These are phyloP conservation scores for Platycercus adscitus DNA, from an alignment of 2,113 vertebrate species.

Conservation along the genomic window DNA sequence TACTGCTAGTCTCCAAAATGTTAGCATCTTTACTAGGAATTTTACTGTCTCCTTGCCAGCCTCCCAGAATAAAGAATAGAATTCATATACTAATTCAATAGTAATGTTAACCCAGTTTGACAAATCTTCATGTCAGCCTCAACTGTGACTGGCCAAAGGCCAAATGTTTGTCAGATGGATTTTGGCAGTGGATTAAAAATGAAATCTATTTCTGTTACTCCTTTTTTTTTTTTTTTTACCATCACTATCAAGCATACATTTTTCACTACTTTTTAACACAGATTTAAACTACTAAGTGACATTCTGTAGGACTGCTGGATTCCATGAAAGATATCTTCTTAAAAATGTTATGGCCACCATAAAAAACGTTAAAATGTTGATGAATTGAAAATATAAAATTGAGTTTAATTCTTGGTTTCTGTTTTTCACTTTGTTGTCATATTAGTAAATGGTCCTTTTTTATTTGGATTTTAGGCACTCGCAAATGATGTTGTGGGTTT, in stretches of 20 bases:
- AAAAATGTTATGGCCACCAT: background rate
- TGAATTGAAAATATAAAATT: background rate
- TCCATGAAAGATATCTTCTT: background rate
- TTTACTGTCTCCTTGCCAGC: background rate
- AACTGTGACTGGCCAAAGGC: slow-evolving; percentile 17
- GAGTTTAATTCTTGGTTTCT: background rate
- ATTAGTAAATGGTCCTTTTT: background rate
- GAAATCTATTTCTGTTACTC: slow-evolving; percentile 40
- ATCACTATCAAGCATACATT: background rate
- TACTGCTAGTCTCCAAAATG: background rate
- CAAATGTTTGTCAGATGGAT: slow-evolving; percentile 39
- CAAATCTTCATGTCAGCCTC: slow-evolving; percentile 22
- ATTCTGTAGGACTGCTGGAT: background rate
- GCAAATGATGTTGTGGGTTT: background rate
- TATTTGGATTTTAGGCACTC: slow-evolving; percentile 16
- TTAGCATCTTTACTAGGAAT: background rate
- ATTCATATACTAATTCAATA: background rate
- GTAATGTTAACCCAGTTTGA: slow-evolving; percentile 29
- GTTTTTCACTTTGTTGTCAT: background rate
- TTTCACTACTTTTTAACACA: slow-evolving; percentile 1
- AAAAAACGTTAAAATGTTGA: background rate
- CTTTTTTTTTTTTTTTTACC: background rate
- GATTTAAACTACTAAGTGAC: background rate
- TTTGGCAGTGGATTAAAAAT: slow-evolving; percentile 53
- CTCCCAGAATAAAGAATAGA: slow-evolving; percentile 1